Evolutionary conservation across 2,113 vertebrate species (phyloP).

Genomic region (Dendropsophus ebraccatus): DNA sequence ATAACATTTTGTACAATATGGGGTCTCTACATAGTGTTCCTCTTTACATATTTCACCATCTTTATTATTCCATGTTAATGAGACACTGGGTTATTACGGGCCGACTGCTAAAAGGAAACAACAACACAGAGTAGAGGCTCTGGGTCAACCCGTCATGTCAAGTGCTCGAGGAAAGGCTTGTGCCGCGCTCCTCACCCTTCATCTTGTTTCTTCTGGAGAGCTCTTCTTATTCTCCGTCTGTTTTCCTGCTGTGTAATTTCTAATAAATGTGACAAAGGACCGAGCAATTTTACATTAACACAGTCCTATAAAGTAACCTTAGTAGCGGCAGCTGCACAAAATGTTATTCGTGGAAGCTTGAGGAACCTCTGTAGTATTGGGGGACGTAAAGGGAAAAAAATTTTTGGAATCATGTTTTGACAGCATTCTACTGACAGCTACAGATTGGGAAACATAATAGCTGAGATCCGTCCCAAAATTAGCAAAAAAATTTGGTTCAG

Average conservation of each 20-base stretch:
- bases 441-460: too few relatives aligned
- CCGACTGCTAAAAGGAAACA: neutral
- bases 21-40: neutral
- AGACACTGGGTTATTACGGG: neutral
- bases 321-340: neutral
- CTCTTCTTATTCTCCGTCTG: neutral
- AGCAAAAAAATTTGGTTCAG: too few relatives aligned
- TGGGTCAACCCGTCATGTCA: conserved; percentile 23
- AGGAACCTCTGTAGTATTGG: neutral
- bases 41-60: neutral
- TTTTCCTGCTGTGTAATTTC: neutral
- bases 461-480: too few relatives aligned
- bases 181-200: neutral
- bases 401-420: too few relatives aligned
- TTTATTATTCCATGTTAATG: conserved; percentile 3
- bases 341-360: neutral
- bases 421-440: too few relatives aligned
- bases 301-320: neutral
- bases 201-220: neutral
- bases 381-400: too few relatives aligned
- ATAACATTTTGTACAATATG: neutral
- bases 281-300: neutral
- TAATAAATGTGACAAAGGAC: neutral
- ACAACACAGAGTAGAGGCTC: neutral
- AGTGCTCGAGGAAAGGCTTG: neutral